Base-by-base conservation (phyloP, 1,140 invertebrate genomes). In the Drosophila nigrodunni region DNA sequence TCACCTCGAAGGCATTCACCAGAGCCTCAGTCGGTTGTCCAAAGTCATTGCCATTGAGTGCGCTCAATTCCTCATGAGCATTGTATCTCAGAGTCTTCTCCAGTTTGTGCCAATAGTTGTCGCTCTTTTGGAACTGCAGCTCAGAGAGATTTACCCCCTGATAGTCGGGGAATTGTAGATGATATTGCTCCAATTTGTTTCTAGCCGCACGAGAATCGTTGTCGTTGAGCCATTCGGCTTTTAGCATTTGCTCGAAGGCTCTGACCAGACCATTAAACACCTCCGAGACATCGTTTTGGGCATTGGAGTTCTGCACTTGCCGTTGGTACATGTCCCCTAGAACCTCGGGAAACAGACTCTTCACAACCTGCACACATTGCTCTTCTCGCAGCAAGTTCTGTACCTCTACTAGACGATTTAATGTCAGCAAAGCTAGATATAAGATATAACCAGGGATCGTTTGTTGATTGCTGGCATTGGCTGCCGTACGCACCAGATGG, bases 401-500 rank as follows among this genome's bases (percentile, higher is more conserved):
- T 7, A 77, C 81, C 55, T 80, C 74, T 6, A 67, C 59, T 1
- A 82, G 85, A 21, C 87, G 76, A 34, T 90, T 83, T 0, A 92
- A 66, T 30, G 77, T 78, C 2, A 67, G n/a, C n/a, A 92, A 37
- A 0, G 88, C 91, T 2, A 82, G 41, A 65, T 92, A 92, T 15
- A 92, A 62, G 21, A 92, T 91, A 39, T 92, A 92, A 4, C 89
- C 70, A 3, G 77, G 55, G 2, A 92, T 62, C 0, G 88, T 85
- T 1, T 76, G 60, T 0, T 65, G 75, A 15, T 74, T 77, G 46
- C 71, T 81, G 3, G 3, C 44, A 44, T 67, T 82, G 0, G 74
- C 39, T 0, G 75, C 39, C 0, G 75, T 76, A 34, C 46, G 62
- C 18, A 69, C 72, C 43, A 92, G 46, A 43, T 92, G 88, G 7